Conservation (phyloP, 2,113 vertebrate species). For the Poecile atricapillus region DNA sequence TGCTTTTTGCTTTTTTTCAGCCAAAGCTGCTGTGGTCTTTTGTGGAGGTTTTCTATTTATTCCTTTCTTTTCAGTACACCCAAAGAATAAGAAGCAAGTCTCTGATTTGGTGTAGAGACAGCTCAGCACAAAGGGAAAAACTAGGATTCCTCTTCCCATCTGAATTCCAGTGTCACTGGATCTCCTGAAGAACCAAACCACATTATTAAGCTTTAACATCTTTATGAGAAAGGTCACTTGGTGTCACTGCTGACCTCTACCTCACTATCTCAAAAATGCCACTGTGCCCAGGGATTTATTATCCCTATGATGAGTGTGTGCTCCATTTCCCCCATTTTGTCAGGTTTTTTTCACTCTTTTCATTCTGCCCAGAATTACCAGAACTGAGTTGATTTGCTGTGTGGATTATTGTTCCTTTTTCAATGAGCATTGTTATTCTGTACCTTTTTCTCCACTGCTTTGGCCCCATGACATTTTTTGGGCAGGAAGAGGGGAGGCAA, state of each 20-base stretch:
- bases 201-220: not conserved
- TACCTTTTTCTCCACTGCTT: not conserved
- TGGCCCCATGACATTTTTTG: not conserved
- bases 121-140: not conserved
- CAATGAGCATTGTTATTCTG: not conserved
- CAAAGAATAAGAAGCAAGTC: not conserved
- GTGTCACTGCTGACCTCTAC: not conserved
- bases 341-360: not conserved
- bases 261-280: not conserved
- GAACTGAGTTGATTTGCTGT: not conserved
- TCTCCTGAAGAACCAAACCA: not conserved
- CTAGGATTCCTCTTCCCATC: not conserved
- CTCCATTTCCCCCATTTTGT: not conserved
- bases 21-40: not conserved
- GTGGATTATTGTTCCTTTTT: constrained; percentile 3
- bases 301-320: not conserved
- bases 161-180: not conserved
- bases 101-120: not conserved
- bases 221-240: not conserved
- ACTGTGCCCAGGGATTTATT: not conserved
- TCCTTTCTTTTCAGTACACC: not conserved
- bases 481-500: not conserved
- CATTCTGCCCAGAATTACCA: not conserved
- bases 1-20: not conserved
- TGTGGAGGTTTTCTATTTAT: not conserved